Evolutionary conservation across 2,113 vertebrate species (phyloP), one percentile per base, ranked within the genome.

Genomic region (Podarcis cretensis): DNA sequence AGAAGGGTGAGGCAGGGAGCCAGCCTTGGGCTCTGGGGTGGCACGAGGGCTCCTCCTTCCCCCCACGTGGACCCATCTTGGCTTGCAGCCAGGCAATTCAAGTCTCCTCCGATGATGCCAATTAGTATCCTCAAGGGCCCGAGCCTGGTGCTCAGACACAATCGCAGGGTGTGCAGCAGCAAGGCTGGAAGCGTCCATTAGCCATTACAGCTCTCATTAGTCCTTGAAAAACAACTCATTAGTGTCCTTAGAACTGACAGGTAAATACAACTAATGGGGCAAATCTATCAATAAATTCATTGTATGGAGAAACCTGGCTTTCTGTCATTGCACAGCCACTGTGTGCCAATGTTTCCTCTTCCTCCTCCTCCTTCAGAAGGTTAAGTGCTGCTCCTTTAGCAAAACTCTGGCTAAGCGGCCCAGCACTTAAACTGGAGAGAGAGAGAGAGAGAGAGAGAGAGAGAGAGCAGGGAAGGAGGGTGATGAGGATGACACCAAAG

Each of bases 151-250:
- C 94, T 97, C 93, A 84, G 87, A 54, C 40, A 30, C 95, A 95
- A 95, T 96, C 94, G 96, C 94, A 92, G 91, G 91, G 90, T 87
- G 91, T 87, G 68, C 94, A 10, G 74, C 94, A 95, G 97, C 93
- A 92, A 96, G 96, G 96, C 95, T 97, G 97, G 98, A 98, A 98
- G 98, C 97, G 98, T 97, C 97, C 98, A 98, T 98, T 98, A 98
- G 98, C 94, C 94, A 96, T 97, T 98, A 98, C 97, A 97, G 95
- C 96, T 97, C 97, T 98, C 97, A 98, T 99, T 98, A 98, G 98
- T 97, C 97, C 97, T 97, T 96, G 96, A 97, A 98, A 98, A 98
- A 97, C 97, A 97, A 98, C 98, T 98, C 98, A 98, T 99, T 98
- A 98, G 97, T 95, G 97, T 97, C 96, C 94, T 96, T 94, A 97